Evolutionary conservation across 2,888 invertebrate genomes (phyloP).

Genomic region (Hypercompe scribonia): DNA sequence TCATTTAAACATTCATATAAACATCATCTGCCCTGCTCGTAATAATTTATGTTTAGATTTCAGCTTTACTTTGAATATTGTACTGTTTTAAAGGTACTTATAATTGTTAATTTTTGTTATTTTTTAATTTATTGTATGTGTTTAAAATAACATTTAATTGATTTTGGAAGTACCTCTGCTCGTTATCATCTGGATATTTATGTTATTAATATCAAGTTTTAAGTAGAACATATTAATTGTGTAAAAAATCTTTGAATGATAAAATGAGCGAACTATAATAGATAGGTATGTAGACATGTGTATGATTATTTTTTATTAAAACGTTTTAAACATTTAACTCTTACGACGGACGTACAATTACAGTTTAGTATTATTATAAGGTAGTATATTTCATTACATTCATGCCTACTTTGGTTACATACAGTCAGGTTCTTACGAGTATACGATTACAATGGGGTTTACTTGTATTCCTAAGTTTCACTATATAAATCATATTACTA

Average conservation of each 20-base stretch:
- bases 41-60: too few species aligned
- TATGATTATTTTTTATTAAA: background rate
- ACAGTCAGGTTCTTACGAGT: constrained; percentile 24
- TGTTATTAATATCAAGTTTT: background rate
- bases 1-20: too few species aligned
- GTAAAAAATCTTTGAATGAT: background rate
- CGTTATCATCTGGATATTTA: background rate
- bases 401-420: constrained; percentile 8
- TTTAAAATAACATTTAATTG: too few species aligned
- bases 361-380: constrained; percentile 15
- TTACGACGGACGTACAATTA: background rate
- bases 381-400: constrained; percentile 39
- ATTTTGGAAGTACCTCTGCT: too few species aligned
- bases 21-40: too few species aligned
- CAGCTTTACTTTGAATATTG: too few species aligned
- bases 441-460: background rate
- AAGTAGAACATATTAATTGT: background rate
- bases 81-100: too few species aligned
- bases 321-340: background rate
- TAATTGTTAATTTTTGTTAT: too few species aligned
- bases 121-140: too few species aligned
- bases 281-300: background rate
- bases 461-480: background rate
- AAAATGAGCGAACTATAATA: background rate
- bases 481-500: background rate